Percentiles rank a stretch among this genome's conserved stretches.
phyloP scores from a whole-genome alignment of 2,797 vertebrate genomes.

The Liasis olivaceus region DNA sequence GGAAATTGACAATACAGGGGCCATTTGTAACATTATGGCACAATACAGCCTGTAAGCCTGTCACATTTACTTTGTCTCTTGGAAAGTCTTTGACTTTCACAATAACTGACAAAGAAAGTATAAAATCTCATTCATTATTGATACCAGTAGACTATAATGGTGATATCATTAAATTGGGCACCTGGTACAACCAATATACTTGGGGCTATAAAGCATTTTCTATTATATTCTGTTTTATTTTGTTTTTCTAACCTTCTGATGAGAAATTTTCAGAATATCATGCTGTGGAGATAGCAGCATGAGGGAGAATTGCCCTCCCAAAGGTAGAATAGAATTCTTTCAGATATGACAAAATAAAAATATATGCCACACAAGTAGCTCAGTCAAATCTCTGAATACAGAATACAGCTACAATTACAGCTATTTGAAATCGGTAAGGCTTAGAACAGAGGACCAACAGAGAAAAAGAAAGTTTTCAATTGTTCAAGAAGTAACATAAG shows the following conservation, averaged over 20 bases:
- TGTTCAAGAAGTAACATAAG: background rate
- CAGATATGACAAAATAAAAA: background rate
- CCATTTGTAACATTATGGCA: background rate
- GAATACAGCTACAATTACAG: background rate
- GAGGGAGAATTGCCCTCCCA: background rate
- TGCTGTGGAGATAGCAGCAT: background rate
- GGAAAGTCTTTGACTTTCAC: conserved; percentile 4
- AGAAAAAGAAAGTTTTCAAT: background rate
- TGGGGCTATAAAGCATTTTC: background rate
- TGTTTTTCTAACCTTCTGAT: conserved; percentile 12
- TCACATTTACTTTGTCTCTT: background rate
- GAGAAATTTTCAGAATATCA: background rate
- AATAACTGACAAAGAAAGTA: conserved; percentile 14
- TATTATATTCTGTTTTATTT: background rate
- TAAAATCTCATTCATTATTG: conserved; percentile 18
- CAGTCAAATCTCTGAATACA: background rate
- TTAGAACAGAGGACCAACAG: background rate
- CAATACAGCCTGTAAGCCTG: background rate
- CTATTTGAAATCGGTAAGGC: background rate
- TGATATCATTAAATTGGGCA: conserved; percentile 17
- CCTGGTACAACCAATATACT: conserved; percentile 17
- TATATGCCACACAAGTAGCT: background rate
- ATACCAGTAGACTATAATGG: background rate
- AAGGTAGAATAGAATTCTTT: background rate
- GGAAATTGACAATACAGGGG: background rate